A percentile compares a stretch with the other conserved stretches of the same genome.
phyloP scores from a whole-genome alignment of 2,888 invertebrate species.

The Leucoptera coffeella region DNA sequence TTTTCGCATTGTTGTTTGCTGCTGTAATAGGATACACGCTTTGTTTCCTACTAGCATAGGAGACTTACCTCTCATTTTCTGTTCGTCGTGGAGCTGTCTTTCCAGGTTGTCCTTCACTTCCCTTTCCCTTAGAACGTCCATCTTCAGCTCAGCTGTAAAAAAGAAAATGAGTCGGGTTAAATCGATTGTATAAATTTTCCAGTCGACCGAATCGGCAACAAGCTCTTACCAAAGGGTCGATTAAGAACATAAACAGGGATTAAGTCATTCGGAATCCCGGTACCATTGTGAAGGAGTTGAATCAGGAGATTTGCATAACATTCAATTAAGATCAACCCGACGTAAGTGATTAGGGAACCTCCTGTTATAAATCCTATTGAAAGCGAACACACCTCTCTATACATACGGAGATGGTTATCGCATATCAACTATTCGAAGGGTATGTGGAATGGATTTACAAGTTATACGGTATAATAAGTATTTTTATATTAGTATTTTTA shows the following conservation, averaged over 20 bases:
- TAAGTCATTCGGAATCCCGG: constrained; percentile 51
- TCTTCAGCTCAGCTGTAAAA: constrained; percentile 89
- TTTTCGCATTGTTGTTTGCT: no score
- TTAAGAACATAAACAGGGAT: constrained; percentile 51
- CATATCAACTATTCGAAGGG: not conserved
- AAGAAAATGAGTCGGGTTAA: constrained; percentile 9
- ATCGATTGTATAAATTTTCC: constrained; percentile 38
- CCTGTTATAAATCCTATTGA: constrained; percentile 12
- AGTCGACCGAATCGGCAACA: constrained; percentile 42
- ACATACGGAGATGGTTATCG: no score
- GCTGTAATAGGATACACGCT: no score
- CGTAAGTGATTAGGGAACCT: constrained; percentile 39
- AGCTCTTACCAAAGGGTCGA: constrained; percentile 43
- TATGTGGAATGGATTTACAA: not conserved
- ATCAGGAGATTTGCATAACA: constrained; percentile 51
- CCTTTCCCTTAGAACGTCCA: constrained; percentile 89
- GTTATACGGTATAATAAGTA: no score
- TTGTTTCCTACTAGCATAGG: no score
- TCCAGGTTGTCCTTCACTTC: constrained; percentile 92
- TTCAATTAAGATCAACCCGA: constrained; percentile 49
- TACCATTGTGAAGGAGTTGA: constrained; percentile 49
- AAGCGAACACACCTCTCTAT: no score
- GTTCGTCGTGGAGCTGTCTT: constrained; percentile 88
- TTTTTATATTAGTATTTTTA: no score
- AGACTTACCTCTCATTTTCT: constrained; percentile 88